Base-by-base conservation (phyloP, 2,113 vertebrate genomes). In the Erythrolamprus reginae region DNA sequence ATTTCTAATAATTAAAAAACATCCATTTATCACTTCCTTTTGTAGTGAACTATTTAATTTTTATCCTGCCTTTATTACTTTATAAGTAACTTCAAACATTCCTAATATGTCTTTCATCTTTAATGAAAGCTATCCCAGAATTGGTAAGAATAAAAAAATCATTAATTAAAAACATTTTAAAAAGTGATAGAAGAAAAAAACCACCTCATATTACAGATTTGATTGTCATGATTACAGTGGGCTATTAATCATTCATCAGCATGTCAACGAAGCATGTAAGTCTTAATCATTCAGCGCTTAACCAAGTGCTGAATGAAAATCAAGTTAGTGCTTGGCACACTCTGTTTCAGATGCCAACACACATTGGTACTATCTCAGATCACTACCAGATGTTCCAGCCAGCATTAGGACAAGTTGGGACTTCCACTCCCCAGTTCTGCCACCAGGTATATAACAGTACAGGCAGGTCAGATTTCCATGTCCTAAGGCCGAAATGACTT, bases 1-100 rank as follows among this genome's bases (percentile, higher is more conserved):
- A 19, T 91, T 85, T 94, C 28, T 70, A 92, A 56, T 89, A 90
- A 93, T 24, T 91, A 92, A 92, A 89, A 26, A 95, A 48, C 17
- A 86, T 90, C 89, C 83, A 45, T 86, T 89, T 24, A 23, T 77
- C 33, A 77, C 8, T 77, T 77, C 33, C 70, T 77, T 47, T 17
- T 83, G 82, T 26, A n/a, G 4, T 38, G 38, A 82, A 88, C 13
- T 92, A 65, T 90, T 95, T 65, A 65, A 33, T 65, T 65, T 65
- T 33, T 65, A 65, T 33, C 61, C 28, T 65, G 61, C 28, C 13
- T 65, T 65, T 65, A 33, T 65, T 58, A 58, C 23, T 58, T 65
- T n/a, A 33, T 33, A 65, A 65, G 33, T 33, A n/a, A 61, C n/a
- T 12, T 33, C 28, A 6, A 65, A 65, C 28, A 65, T 65, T 65